Base-by-base conservation (phyloP, 2,888 invertebrate species). In the Netelia fuscicornis region DNA sequence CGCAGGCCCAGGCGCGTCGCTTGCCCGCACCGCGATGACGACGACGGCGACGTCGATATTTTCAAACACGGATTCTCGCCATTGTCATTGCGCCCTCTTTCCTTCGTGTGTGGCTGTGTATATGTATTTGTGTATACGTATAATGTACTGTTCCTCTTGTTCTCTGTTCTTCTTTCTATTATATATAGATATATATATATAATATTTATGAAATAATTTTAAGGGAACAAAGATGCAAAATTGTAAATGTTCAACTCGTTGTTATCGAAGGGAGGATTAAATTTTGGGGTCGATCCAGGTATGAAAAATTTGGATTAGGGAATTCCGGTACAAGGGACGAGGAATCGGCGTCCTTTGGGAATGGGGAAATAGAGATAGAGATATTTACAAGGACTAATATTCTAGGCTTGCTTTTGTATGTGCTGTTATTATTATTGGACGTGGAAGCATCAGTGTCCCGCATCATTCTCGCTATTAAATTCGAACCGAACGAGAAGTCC, bases 1-100 rank as follows among this genome's bases (percentile, higher is more conserved):
- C 83, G 77, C 70, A 74, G 75, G 11, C 48, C 67, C 72, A 79
- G 74, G 81, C 72, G 56, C 67, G 84, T 83, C 78, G 71, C 67
- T 67, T 56, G 75, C 80, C 78, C 83, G 83, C 85, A 85, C 83
- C 68, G 75, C 81, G 76, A 78, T 68, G 76, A 86, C 85, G 85
- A 83, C 86, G 87, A 87, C 81, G 76, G 74, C 74, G 76, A 86
- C 85, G 85, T 85, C 86, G 87, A 87, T 87, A 86, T 87, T 85
- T 86, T 86, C 85, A 85, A 87, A 86, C 85, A 83, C 85, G 76
- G 82, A 85, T 85, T 85, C 48, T 48, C 86, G 86, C 85, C 86
- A 87, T 87, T 87, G 87, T 87, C 87, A 87, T 86, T 87, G 79
- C 83, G 79, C 71, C 79, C 64, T 25, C 80, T 71, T 76, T 48